Base-by-base conservation (phyloP, 2,888 invertebrate genomes). In the Apamea crenata region DNA sequence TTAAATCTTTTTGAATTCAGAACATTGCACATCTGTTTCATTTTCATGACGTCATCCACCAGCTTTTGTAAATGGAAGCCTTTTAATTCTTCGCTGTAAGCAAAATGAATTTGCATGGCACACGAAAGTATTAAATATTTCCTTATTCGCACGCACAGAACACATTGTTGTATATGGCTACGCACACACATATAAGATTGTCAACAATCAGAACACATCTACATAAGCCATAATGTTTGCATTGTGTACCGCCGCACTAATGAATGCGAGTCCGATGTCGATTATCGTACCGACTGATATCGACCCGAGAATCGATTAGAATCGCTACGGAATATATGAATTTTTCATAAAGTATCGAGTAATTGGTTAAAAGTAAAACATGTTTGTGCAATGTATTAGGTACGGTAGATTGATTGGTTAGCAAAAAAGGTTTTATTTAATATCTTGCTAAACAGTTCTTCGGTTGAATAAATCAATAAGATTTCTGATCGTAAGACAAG, bases 241-340 rank as follows among this genome's bases (percentile, higher is more conserved):
- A 90, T 90, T 90, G 91, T 88, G 82, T 87, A 78, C 78, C 69
- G 83, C 50, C 81, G 83, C 80, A 83, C 82, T 90, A 90, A 90
- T 90, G 88, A 88, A 90, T 89, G 85, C 89, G 85, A 83, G 71
- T 86, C 81, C 84, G 65, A 82, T 84, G 83, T 83, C 89, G 89
- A 90, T 89, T 90, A 90, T 85, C 72, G 83, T 80, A 76, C 76
- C 78, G 73, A 69, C 83, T 87, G 83, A 82, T 89, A 90, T 89
- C 88, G 90, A 88, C 79, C 87, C 91, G 77, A 82, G 90, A 92
- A 93, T 92, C 93, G 91, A 91, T 91, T 91, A 92, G 93, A 92
- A 91, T 89, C 83, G 91, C 89, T 87, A 88, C 84, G 85, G 82
- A 78, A 83, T 80, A 86, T 85, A 90, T 88, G 85, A 85, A 85